These are phyloP conservation scores for Calephelis virginiensis DNA, from an alignment of 1,140 invertebrate species.

Conservation along the genomic window DNA sequence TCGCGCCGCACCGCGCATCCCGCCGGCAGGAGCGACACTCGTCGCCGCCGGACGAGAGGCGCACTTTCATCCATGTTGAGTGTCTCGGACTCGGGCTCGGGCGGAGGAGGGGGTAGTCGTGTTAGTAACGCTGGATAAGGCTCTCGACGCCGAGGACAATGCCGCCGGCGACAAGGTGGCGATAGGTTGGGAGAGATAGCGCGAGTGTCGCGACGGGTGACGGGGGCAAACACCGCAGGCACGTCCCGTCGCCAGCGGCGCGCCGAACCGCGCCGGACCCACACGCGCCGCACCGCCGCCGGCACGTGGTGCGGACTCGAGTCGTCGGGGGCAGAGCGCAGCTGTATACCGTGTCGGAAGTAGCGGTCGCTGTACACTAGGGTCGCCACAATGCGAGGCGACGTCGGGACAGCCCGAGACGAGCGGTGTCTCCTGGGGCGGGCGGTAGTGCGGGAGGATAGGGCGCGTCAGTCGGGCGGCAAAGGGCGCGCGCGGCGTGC, in stretches of 20 bases:
- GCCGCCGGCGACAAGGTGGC: slow-evolving; percentile 27
- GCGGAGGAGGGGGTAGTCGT: too few relatives aligned
- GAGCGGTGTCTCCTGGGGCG: slow-evolving; percentile 27
- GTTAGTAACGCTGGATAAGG: slow-evolving; percentile 1
- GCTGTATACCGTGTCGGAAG: slow-evolving; percentile 55
- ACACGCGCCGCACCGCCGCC: slow-evolving; percentile 20
- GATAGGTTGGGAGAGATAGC: slow-evolving; percentile 24
- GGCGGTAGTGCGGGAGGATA: slow-evolving; percentile 26
- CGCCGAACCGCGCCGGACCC: slow-evolving; percentile 20
- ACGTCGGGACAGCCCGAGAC: slow-evolving; percentile 23
- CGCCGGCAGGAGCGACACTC: slow-evolving; percentile 28
- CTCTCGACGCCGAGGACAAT: slow-evolving; percentile 24
- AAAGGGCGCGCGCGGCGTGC: slow-evolving; percentile 67
- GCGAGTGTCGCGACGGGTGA: slow-evolving; percentile 26
- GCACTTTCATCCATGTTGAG: slow-evolving; percentile 29
- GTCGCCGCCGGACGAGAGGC: slow-evolving; percentile 30
- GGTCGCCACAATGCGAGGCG: slow-evolving; percentile 37
- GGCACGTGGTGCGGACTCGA: slow-evolving; percentile 33
- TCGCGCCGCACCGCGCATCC: slow-evolving; percentile 9
- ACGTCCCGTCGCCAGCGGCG: slow-evolving; percentile 24
- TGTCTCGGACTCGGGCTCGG: slow-evolving; percentile 11
- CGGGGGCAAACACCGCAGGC: slow-evolving; percentile 25
- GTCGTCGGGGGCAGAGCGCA: slow-evolving; percentile 38
- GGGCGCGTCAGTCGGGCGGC: slow-evolving; percentile 49
- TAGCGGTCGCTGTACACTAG: slow-evolving; percentile 73